Conservation (phyloP, 2,888 invertebrate species). For the Mythimna impura region DNA sequence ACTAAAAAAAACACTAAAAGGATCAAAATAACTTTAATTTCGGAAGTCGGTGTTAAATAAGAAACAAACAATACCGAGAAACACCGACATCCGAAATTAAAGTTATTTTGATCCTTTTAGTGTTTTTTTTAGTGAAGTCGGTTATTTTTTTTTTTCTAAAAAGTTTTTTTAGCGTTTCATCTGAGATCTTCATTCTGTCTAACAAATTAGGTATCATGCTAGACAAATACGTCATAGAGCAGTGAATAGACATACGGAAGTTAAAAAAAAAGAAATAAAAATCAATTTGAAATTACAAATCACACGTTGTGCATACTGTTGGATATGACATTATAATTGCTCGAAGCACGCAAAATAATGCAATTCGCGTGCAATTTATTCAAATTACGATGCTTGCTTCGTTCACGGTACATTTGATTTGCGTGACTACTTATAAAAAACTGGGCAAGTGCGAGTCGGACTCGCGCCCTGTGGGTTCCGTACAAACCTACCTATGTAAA, state of each 20-base stretch:
- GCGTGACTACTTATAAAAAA: slow-evolving; percentile 42
- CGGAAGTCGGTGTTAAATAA: too few relatives aligned
- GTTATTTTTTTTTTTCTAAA: too few relatives aligned
- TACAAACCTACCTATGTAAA: too few relatives aligned
- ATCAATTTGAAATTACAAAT: slow-evolving; percentile 23
- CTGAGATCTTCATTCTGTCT: neutral
- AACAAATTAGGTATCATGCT: neutral
- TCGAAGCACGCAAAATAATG: slow-evolving; percentile 57
- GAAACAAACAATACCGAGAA: too few relatives aligned
- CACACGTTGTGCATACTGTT: slow-evolving; percentile 10
- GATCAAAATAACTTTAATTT: too few relatives aligned
- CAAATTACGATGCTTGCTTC: slow-evolving; percentile 48
- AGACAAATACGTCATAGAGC: neutral
- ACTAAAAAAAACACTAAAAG: too few relatives aligned
- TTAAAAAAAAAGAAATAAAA: slow-evolving; percentile 24
- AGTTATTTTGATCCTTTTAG: too few relatives aligned
- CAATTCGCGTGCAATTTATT: slow-evolving; percentile 59
- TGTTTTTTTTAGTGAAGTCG: too few relatives aligned
- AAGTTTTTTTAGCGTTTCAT: too few relatives aligned
- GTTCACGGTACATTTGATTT: slow-evolving; percentile 55
- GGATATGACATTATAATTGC: slow-evolving; percentile 49
- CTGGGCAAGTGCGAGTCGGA: too few relatives aligned
- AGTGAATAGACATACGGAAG: slow-evolving; percentile 33
- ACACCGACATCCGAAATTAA: too few relatives aligned
- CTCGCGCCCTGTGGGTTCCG: too few relatives aligned